Conservation (phyloP, 1,140 invertebrate genomes). For the Zaprionus lachaisei region DNA sequence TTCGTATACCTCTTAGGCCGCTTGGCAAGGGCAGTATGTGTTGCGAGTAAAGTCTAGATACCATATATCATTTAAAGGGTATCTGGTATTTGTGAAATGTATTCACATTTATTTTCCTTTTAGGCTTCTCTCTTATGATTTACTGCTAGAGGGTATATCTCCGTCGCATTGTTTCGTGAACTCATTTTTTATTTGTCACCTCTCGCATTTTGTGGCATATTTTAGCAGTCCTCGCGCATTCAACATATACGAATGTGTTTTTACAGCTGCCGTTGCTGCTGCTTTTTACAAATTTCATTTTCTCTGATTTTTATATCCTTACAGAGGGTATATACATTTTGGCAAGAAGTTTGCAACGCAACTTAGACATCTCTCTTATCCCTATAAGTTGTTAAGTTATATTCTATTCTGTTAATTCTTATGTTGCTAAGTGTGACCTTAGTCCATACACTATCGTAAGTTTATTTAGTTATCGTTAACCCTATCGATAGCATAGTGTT, state of each 20-base stretch:
- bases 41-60: background rate
- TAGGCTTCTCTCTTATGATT: background rate
- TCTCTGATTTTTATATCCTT: background rate
- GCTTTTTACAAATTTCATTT: constrained; percentile 30
- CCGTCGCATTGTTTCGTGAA: background rate
- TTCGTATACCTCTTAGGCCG: constrained; percentile 3
- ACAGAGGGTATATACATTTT: too few species aligned
- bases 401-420: too few species aligned
- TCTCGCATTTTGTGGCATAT: constrained; percentile 11
- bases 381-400: too few species aligned
- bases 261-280: background rate
- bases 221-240: background rate
- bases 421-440: too few species aligned
- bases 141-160: constrained; percentile 7
- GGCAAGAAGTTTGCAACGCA: too few species aligned
- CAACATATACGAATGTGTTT: constrained; percentile 14
- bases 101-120: background rate
- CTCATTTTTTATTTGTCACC: constrained; percentile 22
- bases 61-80: background rate
- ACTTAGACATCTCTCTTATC: too few species aligned
- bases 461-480: too few species aligned
- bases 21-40: background rate
- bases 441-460: too few species aligned
- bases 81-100: too few species aligned
- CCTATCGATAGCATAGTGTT: too few species aligned